A percentile compares a stretch with the other conserved stretches of the same genome.
These are phyloP conservation scores for Novumbra hubbsi DNA, from an alignment of 2,797 vertebrate species.

Conservation along the genomic window DNA sequence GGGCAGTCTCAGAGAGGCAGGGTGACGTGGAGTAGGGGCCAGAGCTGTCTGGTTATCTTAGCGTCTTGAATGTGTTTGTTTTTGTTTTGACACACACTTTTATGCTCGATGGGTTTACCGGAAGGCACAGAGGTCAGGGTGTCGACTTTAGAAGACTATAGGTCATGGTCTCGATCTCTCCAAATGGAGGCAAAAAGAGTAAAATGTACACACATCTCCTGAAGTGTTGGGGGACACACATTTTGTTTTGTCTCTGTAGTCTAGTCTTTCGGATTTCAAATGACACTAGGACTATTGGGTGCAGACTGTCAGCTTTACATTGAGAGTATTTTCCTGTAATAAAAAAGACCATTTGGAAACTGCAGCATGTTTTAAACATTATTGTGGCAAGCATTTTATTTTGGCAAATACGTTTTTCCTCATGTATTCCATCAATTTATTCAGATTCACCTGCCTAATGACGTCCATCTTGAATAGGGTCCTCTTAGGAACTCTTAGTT, in stretches of 20 bases:
- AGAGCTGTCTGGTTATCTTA: neutral
- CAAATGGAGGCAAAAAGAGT: no score
- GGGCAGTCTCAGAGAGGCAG: no score
- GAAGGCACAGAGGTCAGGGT: neutral
- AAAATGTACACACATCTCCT: no score
- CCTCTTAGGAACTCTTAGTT: neutral
- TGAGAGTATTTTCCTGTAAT: neutral
- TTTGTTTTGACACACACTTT: conserved; percentile 2
- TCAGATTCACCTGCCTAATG: no score
- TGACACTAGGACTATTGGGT: conserved; percentile 13
- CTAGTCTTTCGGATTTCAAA: conserved; percentile 19
- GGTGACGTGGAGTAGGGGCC: neutral
- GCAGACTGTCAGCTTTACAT: neutral
- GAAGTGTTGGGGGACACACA: neutral
- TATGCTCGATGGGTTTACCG: neutral
- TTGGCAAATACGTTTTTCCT: no score
- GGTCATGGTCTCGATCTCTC: neutral
- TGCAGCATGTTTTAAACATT: neutral
- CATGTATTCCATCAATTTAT: no score
- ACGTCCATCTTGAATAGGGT: no score
- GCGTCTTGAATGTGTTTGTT: neutral
- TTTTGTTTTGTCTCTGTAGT: neutral
- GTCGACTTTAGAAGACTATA: neutral
- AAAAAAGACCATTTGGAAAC: neutral
- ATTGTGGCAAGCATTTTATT: no score